Percentiles rank a stretch among this genome's conserved stretches.
Conservation (phyloP, 2,797 vertebrate genomes). For the Coilia nasus region DNA sequence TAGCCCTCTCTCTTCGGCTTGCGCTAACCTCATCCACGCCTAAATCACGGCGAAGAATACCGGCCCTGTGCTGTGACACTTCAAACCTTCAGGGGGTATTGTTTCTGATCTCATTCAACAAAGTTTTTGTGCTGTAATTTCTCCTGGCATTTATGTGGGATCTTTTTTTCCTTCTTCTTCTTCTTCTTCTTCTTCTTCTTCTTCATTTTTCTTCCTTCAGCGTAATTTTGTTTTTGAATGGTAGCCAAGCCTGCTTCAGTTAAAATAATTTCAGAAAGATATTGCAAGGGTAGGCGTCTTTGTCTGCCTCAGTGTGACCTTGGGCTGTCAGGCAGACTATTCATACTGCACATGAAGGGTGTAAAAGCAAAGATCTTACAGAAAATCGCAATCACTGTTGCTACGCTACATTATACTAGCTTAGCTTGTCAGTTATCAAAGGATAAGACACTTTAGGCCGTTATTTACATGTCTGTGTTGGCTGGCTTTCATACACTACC, state of each 20-base stretch:
- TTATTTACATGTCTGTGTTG: neutral
- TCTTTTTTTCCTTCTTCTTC: neutral
- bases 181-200: neutral
- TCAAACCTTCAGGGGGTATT: neutral
- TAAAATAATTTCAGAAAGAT: constrained; percentile 22
- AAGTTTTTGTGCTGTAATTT: constrained; percentile 9
- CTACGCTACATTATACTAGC: constrained; percentile 83
- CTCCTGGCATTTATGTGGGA: constrained; percentile 3
- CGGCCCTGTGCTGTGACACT: neutral
- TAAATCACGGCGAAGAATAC: neutral
- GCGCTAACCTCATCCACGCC: neutral
- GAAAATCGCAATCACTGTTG: constrained; percentile 71
- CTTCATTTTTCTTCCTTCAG: neutral
- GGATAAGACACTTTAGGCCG: neutral
- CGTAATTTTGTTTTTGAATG: neutral
- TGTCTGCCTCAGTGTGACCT: constrained; percentile 38
- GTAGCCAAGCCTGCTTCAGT: neutral
- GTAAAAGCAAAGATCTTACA: neutral
- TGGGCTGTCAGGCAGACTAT: constrained; percentile 44
- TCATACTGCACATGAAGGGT: constrained; percentile 6
- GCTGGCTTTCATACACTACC: neutral
- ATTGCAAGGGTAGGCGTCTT: constrained; percentile 33
- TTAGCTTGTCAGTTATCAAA: constrained; percentile 76
- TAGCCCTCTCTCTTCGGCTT: neutral
- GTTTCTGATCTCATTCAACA: constrained; percentile 11